Conservation (phyloP, 2,797 vertebrate species). For the Diplodus puntazzo region DNA sequence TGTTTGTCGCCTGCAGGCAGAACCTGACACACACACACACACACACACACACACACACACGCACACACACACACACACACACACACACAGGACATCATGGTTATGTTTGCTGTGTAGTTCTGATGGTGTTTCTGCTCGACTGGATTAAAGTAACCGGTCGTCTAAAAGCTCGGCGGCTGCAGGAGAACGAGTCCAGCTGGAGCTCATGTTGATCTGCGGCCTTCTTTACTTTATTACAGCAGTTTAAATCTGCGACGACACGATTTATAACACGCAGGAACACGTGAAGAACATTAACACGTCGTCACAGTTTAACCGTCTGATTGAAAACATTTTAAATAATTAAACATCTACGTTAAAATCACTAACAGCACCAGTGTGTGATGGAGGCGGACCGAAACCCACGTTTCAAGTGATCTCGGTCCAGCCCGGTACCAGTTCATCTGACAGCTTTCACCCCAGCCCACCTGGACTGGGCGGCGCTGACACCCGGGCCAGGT, state of each 20-base stretch:
- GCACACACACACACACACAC: constrained; percentile 18
- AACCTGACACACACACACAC: constrained; percentile 39
- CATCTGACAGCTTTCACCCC: too few species aligned
- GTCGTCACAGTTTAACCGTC: too few species aligned
- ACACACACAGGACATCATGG: constrained; percentile 28
- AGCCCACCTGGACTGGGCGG: too few species aligned
- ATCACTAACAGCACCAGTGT: too few species aligned
- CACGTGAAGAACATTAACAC: too few species aligned
- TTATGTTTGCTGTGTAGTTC: constrained; percentile 46
- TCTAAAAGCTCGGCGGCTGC: constrained; percentile 17
- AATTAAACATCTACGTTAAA: too few species aligned
- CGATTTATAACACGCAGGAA: too few species aligned
- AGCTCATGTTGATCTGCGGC: background rate
- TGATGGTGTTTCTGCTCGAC: constrained; percentile 50
- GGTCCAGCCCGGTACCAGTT: too few species aligned
- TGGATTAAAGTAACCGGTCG: constrained; percentile 38
- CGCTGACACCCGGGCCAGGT: too few species aligned
- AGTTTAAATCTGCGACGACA: background rate
- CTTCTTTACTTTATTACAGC: background rate
- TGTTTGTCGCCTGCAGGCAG: constrained; percentile 55
- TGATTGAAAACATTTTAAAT: too few species aligned
- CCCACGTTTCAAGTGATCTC: too few species aligned
- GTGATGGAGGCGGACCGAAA: too few species aligned
- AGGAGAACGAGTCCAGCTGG: background rate
- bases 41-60: constrained; percentile 22